Evolutionary conservation across 2,888 invertebrate species (phyloP).

Genomic region (Hesperia comma): DNA sequence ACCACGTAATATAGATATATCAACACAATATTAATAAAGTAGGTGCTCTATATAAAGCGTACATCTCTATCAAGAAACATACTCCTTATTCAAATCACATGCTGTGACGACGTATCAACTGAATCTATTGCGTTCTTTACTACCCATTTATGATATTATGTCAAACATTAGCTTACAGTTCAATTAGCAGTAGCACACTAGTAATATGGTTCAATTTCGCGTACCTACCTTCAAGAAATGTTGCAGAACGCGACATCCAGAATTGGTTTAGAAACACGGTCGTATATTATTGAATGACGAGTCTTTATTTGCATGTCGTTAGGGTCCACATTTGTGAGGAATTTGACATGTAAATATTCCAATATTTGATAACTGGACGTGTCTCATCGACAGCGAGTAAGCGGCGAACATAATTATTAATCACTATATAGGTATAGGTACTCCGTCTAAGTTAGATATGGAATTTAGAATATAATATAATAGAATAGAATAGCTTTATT

Average conservation of each 20-base stretch:
- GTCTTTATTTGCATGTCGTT: constrained; percentile 32
- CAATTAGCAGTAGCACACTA: background rate
- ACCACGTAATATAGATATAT: no score
- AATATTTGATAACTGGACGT: constrained; percentile 11
- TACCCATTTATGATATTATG: constrained; percentile 17
- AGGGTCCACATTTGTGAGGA: constrained; percentile 28
- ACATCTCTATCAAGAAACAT: background rate
- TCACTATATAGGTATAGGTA: no score
- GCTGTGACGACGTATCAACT: constrained; percentile 11
- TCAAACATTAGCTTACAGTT: background rate
- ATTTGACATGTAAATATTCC: constrained; percentile 35
- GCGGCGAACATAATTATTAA: background rate
- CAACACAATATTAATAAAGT: background rate
- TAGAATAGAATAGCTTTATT: no score
- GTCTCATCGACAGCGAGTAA: constrained; percentile 17
- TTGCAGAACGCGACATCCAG: constrained; percentile 9
- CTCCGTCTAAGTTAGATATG: no score
- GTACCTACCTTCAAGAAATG: background rate
- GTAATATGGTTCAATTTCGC: constrained; percentile 2
- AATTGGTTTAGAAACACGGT: constrained; percentile 27
- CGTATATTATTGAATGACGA: constrained; percentile 30
- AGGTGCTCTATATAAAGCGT: background rate
- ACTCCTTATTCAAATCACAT: constrained; percentile 5
- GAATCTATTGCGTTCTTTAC: constrained; percentile 19
- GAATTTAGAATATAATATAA: no score